phyloP scores from a whole-genome alignment of 2,888 invertebrate species.

The Tenthredo livida region DNA sequence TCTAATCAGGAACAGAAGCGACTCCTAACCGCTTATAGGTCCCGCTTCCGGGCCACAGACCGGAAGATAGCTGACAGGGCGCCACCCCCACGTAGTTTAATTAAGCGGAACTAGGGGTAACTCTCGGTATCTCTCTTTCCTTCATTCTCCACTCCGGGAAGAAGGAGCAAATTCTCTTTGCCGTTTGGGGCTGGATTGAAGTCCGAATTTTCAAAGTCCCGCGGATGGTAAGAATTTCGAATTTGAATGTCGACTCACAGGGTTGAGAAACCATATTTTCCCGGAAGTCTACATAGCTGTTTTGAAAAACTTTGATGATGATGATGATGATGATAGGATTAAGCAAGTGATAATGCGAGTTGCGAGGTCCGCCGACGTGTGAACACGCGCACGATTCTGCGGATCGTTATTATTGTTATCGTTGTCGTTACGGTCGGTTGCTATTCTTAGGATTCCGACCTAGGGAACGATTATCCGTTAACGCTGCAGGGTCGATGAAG shows the following conservation, averaged over 20 bases:
- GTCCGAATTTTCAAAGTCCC: too few relatives aligned
- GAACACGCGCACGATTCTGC: conserved; percentile 1
- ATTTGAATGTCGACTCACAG: too few relatives aligned
- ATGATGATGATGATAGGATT: not conserved
- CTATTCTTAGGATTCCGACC: conserved; percentile 43
- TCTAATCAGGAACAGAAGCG: conserved; percentile 41
- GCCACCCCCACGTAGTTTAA: conserved; percentile 71
- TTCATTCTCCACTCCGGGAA: not conserved
- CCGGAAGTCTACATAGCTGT: too few relatives aligned
- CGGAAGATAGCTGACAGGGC: conserved; percentile 47
- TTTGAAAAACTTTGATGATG: not conserved
- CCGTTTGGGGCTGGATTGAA: not conserved
- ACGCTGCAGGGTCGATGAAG: conserved; percentile 12
- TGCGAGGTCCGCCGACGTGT: not conserved
- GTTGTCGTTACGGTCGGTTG: conserved; percentile 13
- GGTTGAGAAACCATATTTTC: too few relatives aligned
- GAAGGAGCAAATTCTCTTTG: not conserved
- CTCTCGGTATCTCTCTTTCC: conserved; percentile 38
- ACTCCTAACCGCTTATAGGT: conserved; percentile 37
- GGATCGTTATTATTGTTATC: conserved; percentile 44
- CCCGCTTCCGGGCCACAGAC: conserved; percentile 43
- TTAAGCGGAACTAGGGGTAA: conserved; percentile 69
- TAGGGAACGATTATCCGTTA: conserved; percentile 36
- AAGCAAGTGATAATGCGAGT: not conserved
- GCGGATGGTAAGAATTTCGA: too few relatives aligned